A percentile compares a stretch with the other conserved stretches of the same genome.
Conservation (phyloP, 2,888 invertebrate genomes). For the Celastrina argiolus region DNA sequence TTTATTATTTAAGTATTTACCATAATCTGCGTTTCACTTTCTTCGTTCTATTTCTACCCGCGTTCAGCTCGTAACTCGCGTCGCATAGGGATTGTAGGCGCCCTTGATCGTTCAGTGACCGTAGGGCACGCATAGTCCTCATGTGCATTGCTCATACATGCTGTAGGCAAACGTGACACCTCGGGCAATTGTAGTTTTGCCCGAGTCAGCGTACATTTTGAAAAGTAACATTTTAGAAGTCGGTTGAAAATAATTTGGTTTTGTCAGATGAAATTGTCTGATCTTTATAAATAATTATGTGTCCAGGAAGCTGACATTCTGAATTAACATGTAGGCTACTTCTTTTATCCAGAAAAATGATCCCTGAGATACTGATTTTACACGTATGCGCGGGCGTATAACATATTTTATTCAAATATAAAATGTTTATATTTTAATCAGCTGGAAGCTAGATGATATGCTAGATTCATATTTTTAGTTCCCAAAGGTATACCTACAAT, state of each 20-base stretch:
- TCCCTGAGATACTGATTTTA: too few relatives aligned
- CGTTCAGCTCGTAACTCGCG: constrained; percentile 33
- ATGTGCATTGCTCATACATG: constrained; percentile 21
- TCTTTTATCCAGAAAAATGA: too few relatives aligned
- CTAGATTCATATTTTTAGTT: too few relatives aligned
- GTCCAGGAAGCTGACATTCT: too few relatives aligned
- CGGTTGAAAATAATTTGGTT: background rate
- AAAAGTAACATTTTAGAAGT: too few relatives aligned
- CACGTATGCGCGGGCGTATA: too few relatives aligned
- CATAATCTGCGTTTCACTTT: background rate
- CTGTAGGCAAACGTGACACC: background rate
- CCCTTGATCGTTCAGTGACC: constrained; percentile 62
- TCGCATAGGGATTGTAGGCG: constrained; percentile 67
- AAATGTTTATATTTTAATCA: too few relatives aligned
- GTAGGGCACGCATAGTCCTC: constrained; percentile 41
- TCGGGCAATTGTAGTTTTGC: background rate
- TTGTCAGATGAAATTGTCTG: background rate
- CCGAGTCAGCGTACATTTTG: too few relatives aligned
- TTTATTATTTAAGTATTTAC: background rate
- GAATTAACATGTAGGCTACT: too few relatives aligned
- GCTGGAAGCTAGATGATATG: too few relatives aligned
- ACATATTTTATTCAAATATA: too few relatives aligned
- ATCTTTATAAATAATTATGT: background rate
- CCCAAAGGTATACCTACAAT: too few relatives aligned
- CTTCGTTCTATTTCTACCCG: background rate